Evolutionary conservation across 2,888 invertebrate genomes (phyloP).

Genomic region (Lagria hirta): DNA sequence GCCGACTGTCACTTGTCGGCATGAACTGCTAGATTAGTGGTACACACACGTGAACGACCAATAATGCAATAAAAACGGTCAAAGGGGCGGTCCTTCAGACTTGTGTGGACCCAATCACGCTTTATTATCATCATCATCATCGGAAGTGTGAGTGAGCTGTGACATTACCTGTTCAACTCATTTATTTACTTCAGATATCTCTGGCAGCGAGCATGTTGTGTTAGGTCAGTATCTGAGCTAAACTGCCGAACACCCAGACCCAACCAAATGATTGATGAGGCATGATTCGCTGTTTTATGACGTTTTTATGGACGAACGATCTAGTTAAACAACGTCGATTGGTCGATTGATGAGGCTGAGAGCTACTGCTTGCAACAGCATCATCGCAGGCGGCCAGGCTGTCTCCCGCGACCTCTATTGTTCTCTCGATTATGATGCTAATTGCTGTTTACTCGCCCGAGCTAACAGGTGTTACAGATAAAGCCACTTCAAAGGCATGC

Average conservation of each 20-base stretch:
- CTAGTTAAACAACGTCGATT: slow-evolving; percentile 33
- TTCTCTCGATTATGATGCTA: slow-evolving; percentile 31
- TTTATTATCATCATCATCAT: too few species aligned
- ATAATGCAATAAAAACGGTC: slow-evolving; percentile 51
- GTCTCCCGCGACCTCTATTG: slow-evolving; percentile 31
- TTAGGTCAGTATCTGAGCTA: slow-evolving; percentile 48
- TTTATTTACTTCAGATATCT: slow-evolving; percentile 31
- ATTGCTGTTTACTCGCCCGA: slow-evolving; percentile 33
- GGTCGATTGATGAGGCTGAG: too few species aligned
- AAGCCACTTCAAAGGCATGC: slow-evolving; percentile 11
- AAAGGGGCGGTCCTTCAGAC: slow-evolving; percentile 44
- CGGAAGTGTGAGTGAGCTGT: slow-evolving; percentile 47
- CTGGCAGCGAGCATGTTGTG: slow-evolving; percentile 41
- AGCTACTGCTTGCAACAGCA: too few species aligned
- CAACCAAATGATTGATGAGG: slow-evolving; percentile 42
- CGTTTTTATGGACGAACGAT: slow-evolving; percentile 47
- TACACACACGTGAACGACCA: slow-evolving; percentile 44
- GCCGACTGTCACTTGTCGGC: slow-evolving; percentile 49
- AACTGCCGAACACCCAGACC: slow-evolving; percentile 16
- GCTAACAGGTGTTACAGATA: slow-evolving; percentile 20
- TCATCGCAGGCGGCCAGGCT: slow-evolving; percentile 4
- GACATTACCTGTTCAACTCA: slow-evolving; percentile 43
- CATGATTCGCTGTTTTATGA: slow-evolving; percentile 50
- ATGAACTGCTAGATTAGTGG: slow-evolving; percentile 44
- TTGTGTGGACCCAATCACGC: slow-evolving; percentile 45